phyloP scores from a whole-genome alignment of 2,113 vertebrate species.

The Balaeniceps rex region DNA sequence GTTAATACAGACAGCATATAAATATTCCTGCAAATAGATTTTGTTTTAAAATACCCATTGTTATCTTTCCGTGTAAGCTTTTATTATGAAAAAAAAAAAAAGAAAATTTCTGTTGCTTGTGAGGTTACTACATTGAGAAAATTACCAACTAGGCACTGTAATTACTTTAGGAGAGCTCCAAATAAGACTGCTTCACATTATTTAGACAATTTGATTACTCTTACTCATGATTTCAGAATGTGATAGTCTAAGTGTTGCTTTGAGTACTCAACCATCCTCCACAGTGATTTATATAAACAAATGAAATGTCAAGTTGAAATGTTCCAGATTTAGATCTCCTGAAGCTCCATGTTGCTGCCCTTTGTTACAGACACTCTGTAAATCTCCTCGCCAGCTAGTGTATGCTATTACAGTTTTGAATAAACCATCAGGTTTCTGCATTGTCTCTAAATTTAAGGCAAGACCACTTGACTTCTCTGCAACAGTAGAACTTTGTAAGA shows the following conservation, averaged over 20 bases:
- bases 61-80: constrained; percentile 9
- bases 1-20: background rate
- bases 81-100: background rate
- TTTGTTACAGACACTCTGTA: background rate
- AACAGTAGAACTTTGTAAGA: background rate
- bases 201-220: constrained; percentile 61
- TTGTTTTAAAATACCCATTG: constrained; percentile 3
- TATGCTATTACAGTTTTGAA: background rate
- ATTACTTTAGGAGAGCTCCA: constrained; percentile 48
- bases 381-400: background rate
- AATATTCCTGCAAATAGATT: background rate
- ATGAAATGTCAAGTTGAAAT: constrained; percentile 22
- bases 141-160: constrained; percentile 30
- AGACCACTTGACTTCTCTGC: background rate
- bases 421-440: background rate
- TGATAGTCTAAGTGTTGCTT: constrained; percentile 41
- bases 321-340: constrained; percentile 5
- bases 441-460: background rate
- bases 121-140: constrained; percentile 33
- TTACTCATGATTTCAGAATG: constrained; percentile 54
- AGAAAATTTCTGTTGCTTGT: background rate
- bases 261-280: constrained; percentile 22
- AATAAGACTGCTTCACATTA: constrained; percentile 33
- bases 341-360: background rate
- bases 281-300: constrained; percentile 26